Conservation (phyloP, 2,797 vertebrate species). For the Rhinichthys osculus region DNA sequence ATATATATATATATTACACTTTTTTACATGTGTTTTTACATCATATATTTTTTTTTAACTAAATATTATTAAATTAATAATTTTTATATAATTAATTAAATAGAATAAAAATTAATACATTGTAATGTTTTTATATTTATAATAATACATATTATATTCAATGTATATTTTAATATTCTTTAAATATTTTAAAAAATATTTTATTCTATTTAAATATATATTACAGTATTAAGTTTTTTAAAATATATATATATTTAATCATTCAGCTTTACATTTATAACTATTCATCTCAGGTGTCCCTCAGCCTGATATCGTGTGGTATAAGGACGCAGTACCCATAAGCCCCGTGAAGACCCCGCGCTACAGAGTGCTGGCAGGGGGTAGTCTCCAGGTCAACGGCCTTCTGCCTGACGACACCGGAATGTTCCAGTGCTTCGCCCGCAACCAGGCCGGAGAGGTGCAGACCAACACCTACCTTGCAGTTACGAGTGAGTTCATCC, state of each 20-base stretch:
- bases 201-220: not conserved
- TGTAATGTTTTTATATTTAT: not conserved
- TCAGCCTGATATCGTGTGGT: constrained; percentile 90
- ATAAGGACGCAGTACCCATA: constrained; percentile 90
- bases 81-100: not conserved
- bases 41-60: no score
- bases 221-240: not conserved
- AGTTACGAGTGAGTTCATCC: constrained; percentile 88
- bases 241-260: not conserved
- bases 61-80: no score
- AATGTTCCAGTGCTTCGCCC: constrained; percentile 97
- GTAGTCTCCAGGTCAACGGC: constrained; percentile 92
- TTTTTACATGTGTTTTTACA: no score
- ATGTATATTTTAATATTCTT: not conserved
- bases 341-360: constrained; percentile 84
- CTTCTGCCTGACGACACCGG: constrained; percentile 93
- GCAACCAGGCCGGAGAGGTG: constrained; percentile 90
- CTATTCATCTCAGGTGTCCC: constrained; percentile 83
- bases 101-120: not conserved
- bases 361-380: constrained; percentile 86
- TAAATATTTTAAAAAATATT: not conserved
- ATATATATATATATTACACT: no score
- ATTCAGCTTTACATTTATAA: not conserved
- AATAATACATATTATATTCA: not conserved
- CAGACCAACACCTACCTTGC: constrained; percentile 97